Evolutionary conservation across 2,113 vertebrate species (phyloP).

Genomic region (Tyrannus savana): DNA sequence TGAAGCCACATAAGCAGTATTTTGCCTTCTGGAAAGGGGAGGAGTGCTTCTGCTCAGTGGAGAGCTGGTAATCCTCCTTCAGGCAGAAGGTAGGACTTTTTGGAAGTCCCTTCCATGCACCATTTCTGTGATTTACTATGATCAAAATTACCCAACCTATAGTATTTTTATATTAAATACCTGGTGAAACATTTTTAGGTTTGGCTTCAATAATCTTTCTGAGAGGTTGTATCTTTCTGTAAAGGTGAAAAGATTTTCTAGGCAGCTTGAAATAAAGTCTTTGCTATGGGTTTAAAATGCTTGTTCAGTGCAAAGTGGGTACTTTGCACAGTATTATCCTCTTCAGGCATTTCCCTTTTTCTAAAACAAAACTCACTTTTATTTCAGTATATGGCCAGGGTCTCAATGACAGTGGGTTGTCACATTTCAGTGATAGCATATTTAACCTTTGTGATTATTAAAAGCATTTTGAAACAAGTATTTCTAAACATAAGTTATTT

Average conservation of each 20-base stretch:
- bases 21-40: not conserved
- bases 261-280: not conserved
- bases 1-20: not conserved
- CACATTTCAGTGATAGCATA: not conserved
- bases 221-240: not conserved
- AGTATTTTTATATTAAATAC: not conserved
- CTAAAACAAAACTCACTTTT: not conserved
- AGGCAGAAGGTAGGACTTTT: not conserved
- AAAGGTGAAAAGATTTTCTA: not conserved
- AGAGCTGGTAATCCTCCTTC: not conserved
- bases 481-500: not conserved
- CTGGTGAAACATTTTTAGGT: not conserved
- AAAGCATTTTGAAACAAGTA: not conserved
- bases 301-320: not conserved
- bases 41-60: not conserved
- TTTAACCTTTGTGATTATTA: not conserved
- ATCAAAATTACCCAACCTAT: not conserved
- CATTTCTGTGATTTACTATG: not conserved
- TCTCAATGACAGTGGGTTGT: not conserved
- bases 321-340: not conserved
- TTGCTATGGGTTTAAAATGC: not conserved
- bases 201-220: not conserved
- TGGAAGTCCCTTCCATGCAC: not conserved
- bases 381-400: not conserved
- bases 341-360: not conserved